Evolutionary conservation across 2,888 invertebrate genomes (phyloP), one percentile per base, ranked within the genome.

Genomic region (Euplagia quadripunctaria): DNA sequence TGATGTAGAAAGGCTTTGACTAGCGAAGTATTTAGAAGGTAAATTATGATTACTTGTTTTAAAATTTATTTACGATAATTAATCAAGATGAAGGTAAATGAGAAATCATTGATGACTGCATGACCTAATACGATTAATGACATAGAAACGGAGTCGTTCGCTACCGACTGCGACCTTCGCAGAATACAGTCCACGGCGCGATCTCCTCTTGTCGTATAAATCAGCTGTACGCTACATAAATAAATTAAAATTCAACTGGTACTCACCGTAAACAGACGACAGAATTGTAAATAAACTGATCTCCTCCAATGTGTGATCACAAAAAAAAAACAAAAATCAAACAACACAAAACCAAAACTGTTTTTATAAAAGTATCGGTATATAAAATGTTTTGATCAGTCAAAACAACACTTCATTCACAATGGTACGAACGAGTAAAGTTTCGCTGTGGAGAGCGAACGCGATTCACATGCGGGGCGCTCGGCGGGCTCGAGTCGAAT

Each of bases 261-360:
- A 95, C 95, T 95, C 85, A 96, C 95, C 93, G 93, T 91, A 93
- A 93, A 93, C 92, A 92, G 91, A 89, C 91, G 90, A 89, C 89
- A 87, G 94, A 90, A 90, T 90, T 88, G 91, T 90, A 93, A 93
- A 93, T 91, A 92, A 93, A 92, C 91, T 85, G 90, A 91, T 90
- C 91, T 93, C 93, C 92, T 94, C 94, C 94, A 93, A 94, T 89
- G 89, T 91, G 92, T 87, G 69, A 90, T 90, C 94, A 95, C 95
- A 90, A 87, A 91, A 93, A 90, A 91, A 92, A 89, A 69, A 89
- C 87, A 85, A 87, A 89, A 86, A 89, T 90, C 68, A 93, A 94
- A 94, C 94, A 94, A 92, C 94, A 94, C 94, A 93, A 92, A 91
- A 82, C 86, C 89, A 90, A 89, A 92, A 94, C 91, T 89, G 92